Percentiles rank a stretch among this genome's conserved stretches.
Evolutionary conservation across 2,888 invertebrate genomes (phyloP).

Genomic region (Agrochola macilenta): DNA sequence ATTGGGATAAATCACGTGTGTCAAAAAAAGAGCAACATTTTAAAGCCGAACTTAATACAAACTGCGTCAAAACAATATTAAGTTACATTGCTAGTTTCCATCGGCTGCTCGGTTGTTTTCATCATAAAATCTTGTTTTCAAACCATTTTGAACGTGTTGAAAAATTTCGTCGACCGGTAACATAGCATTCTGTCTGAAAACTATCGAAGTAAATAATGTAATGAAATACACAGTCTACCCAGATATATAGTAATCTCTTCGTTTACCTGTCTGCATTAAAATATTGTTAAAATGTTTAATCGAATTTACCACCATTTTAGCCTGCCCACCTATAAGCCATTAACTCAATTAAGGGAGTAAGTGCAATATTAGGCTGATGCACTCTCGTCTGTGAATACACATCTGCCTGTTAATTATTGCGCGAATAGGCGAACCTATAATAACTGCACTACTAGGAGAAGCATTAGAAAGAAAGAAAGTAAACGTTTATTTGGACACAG

Average conservation of each 20-base stretch:
- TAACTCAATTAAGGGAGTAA: conserved; percentile 33
- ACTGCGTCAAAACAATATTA: background rate
- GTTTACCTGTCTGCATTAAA: conserved; percentile 2
- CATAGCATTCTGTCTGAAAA: too few relatives aligned
- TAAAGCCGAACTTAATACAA: conserved; percentile 2
- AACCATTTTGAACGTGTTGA: too few relatives aligned
- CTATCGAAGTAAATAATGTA: background rate
- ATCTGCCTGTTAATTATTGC: background rate
- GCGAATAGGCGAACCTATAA: background rate
- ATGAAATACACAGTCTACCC: background rate
- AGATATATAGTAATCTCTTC: background rate
- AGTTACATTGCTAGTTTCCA: background rate
- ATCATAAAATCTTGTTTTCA: too few relatives aligned
- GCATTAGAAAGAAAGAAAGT: too few relatives aligned
- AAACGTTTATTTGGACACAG: too few relatives aligned
- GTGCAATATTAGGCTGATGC: conserved; percentile 8
- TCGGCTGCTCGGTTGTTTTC: too few relatives aligned
- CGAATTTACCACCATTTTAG: conserved; percentile 38
- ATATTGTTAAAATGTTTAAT: conserved; percentile 31
- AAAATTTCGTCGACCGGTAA: too few relatives aligned
- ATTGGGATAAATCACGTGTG: background rate
- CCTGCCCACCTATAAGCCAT: conserved; percentile 27
- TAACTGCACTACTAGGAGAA: background rate
- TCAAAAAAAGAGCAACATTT: background rate
- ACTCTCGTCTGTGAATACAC: background rate